These are phyloP conservation scores for Apamea crenata DNA, from an alignment of 2,888 invertebrate species.

Conservation along the genomic window DNA sequence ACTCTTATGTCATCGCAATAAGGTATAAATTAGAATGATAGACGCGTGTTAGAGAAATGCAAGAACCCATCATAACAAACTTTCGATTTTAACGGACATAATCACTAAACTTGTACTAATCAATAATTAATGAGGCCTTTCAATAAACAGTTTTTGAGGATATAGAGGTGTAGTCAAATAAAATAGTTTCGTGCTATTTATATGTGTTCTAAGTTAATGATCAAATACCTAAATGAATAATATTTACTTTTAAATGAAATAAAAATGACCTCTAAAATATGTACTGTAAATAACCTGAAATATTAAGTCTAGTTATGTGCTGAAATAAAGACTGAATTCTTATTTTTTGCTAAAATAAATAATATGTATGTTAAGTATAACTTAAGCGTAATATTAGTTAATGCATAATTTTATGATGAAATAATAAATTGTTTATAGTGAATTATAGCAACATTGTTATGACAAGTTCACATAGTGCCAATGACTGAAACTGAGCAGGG, in stretches of 20 bases:
- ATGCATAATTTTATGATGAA: slow-evolving; percentile 50
- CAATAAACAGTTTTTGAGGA: slow-evolving; percentile 8
- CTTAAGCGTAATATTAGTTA: slow-evolving; percentile 61
- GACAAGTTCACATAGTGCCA: slow-evolving; percentile 19
- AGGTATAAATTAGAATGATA: slow-evolving; percentile 11
- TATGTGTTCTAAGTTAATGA: slow-evolving; percentile 34
- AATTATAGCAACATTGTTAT: slow-evolving; percentile 27
- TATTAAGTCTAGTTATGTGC: slow-evolving; percentile 58
- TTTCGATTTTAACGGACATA: not conserved
- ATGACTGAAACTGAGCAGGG: slow-evolving; percentile 7
- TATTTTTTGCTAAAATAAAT: slow-evolving; percentile 42
- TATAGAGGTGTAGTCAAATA: slow-evolving; percentile 39
- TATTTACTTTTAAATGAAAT: slow-evolving; percentile 43
- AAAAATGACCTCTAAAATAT: slow-evolving; percentile 50
- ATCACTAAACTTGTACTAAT: slow-evolving; percentile 13
- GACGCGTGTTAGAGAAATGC: not conserved
- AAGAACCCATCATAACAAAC: not conserved
- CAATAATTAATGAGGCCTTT: slow-evolving; percentile 43
- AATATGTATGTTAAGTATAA: slow-evolving; percentile 52
- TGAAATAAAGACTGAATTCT: slow-evolving; percentile 66
- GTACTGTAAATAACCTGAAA: slow-evolving; percentile 59
- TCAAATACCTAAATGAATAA: slow-evolving; percentile 34
- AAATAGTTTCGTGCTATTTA: slow-evolving; percentile 30
- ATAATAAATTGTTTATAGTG: slow-evolving; percentile 34
- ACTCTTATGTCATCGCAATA: not conserved